Evolutionary conservation across 2,797 vertebrate genomes (phyloP), one percentile per base, ranked within the genome.

Genomic region (Xerus rutilus): DNA sequence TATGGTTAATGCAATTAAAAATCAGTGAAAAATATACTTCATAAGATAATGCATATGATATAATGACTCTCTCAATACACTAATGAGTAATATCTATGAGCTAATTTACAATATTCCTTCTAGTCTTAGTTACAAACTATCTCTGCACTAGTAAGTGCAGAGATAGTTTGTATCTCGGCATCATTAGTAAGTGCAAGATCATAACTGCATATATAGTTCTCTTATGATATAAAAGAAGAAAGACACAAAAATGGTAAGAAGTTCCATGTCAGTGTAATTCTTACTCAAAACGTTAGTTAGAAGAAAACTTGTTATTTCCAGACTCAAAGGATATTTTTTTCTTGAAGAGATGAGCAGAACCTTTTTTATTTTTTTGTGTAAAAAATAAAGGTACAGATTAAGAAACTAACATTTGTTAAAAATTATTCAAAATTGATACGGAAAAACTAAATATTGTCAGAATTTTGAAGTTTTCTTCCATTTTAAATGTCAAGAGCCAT

Each of bases 21-120:
- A 70, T 94, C 81, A 88, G 72, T 83, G 30, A 65, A 76, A 89
- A 57, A 17, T 69, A 35, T 45, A 70, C 49, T 76, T 87, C 85
- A n/a, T 65, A 86, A 91, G 28, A 32, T 88, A 93, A 93, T 65
- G 20, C 5, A 18, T 23, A 64, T 47, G 52, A 9, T 84, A 21
- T 57, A 35, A 64, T 21, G 49, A 15, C 14, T 82, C 13, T 74
- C 83, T 2, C 35, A 84, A 28, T 43, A 81, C 47, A 54, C 9
- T 78, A 81, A 69, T 21, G 69, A 7, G 49, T 77, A 73, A 52
- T 82, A 89, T 13, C 15, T 23, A n/a, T 47, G 8, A 89, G 17
- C 1, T 79, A 76, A 78, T 52, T 70, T 88, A 39, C 70, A 57
- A 28, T 91, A 52, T 49, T 79, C 13, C 0, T 89, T 72, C 23